Evolutionary conservation across 2,113 vertebrate species (phyloP).

Genomic region (Salvelinus alpinus): DNA sequence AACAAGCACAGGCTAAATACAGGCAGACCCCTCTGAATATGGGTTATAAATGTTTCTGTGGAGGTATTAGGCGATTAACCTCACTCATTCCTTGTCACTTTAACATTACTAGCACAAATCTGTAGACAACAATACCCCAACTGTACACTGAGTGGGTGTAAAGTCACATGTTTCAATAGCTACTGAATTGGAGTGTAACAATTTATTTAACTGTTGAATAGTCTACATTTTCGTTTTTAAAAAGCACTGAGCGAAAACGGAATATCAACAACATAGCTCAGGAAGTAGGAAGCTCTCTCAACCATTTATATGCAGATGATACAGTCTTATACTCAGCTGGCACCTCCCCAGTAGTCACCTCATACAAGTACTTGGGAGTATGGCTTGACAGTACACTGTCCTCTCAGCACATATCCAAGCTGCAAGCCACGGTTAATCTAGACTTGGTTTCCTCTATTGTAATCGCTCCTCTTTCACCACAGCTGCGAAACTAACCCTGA

Average conservation of each 20-base stretch:
- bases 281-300: too few relatives aligned
- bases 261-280: neutral
- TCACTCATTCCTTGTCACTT: neutral
- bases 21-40: neutral
- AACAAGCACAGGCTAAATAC: neutral
- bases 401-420: too few relatives aligned
- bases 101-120: neutral
- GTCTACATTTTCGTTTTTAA: neutral
- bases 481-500: too few relatives aligned
- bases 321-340: too few relatives aligned
- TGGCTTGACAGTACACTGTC: too few relatives aligned
- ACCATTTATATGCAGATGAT: too few relatives aligned
- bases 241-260: neutral
- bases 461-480: too few relatives aligned
- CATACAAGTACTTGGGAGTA: too few relatives aligned
- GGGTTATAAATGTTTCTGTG: neutral
- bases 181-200: neutral
- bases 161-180: neutral
- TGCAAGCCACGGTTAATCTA: too few relatives aligned
- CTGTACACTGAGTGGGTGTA: neutral
- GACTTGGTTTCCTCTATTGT: too few relatives aligned
- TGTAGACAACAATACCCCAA: slow-evolving; percentile 3
- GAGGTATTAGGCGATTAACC: slow-evolving; percentile 47
- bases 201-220: neutral
- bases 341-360: too few relatives aligned